Conservation (phyloP, 2,797 vertebrate genomes). For the Anguilla marmorata region DNA sequence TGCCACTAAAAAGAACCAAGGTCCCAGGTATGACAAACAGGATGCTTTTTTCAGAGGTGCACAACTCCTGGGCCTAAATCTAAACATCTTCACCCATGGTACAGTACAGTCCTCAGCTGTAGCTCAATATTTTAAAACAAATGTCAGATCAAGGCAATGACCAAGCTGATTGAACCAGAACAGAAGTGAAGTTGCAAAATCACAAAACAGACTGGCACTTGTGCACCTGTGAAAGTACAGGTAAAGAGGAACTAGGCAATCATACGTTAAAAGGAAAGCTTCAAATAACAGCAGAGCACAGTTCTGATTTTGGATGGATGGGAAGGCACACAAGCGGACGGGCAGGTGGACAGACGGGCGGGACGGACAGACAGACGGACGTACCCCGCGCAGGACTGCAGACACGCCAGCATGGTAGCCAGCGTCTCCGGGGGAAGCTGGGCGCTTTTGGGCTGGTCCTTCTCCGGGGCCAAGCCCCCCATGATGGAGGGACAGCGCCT, state of each 20-base stretch:
- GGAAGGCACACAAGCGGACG: background rate
- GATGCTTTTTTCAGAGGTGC: too few relatives aligned
- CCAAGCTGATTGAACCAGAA: background rate
- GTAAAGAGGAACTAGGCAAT: background rate
- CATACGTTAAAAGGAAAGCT: too few relatives aligned
- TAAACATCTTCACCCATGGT: too few relatives aligned
- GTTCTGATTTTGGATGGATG: background rate
- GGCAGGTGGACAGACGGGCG: background rate
- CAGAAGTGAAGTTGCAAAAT: background rate
- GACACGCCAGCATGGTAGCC: slow-evolving; percentile 94
- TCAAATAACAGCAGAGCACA: too few relatives aligned
- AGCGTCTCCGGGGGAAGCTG: slow-evolving; percentile 97
- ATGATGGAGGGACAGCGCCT: slow-evolving; percentile 97
- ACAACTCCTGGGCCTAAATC: too few relatives aligned
- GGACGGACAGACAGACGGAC: slow-evolving; percentile 37
- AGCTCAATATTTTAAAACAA: background rate
- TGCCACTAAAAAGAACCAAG: too few relatives aligned
- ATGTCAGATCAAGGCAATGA: background rate
- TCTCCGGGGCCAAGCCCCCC: slow-evolving; percentile 95
- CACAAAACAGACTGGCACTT: background rate
- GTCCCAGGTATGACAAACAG: too few relatives aligned
- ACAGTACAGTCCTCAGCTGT: too few relatives aligned
- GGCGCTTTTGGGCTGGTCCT: slow-evolving; percentile 98
- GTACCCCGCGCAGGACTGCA: slow-evolving; percentile 97
- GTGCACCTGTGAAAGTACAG: background rate